Percentiles rank a stretch among this genome's conserved stretches.
These are phyloP conservation scores for Dasypolia templi DNA, from an alignment of 2,888 invertebrate species.

Conservation along the genomic window DNA sequence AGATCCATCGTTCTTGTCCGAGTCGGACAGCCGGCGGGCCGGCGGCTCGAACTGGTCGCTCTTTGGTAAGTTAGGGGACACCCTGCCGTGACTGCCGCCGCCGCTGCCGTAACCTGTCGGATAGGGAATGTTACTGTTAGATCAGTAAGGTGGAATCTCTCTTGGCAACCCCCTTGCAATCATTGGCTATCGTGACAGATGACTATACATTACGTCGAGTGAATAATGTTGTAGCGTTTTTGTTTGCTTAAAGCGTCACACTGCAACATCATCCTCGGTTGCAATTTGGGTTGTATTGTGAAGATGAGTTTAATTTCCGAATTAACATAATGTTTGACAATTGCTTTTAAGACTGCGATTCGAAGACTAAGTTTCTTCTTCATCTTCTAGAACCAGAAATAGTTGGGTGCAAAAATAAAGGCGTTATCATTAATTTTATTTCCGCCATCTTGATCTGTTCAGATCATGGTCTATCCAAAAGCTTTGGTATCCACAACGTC, in stretches of 20 bases:
- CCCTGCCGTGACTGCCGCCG: constrained; percentile 86
- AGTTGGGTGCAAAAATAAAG: not conserved
- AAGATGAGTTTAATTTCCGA: not conserved
- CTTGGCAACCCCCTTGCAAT: not conserved
- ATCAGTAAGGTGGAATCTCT: not conserved
- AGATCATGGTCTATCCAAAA: not conserved
- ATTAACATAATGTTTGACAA: not conserved
- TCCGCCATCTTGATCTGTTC: not conserved
- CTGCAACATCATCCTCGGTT: not conserved
- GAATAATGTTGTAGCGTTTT: not conserved
- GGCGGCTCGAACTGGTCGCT: constrained; percentile 77
- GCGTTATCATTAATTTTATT: not conserved
- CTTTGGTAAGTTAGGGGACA: constrained; percentile 87
- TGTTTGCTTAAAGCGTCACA: no score
- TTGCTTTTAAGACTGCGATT: not conserved
- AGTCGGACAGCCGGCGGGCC: constrained; percentile 68
- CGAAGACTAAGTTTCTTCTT: not conserved
- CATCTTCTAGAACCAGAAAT: not conserved
- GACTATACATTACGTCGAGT: no score
- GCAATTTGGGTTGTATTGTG: not conserved
- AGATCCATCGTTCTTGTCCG: constrained; percentile 83
- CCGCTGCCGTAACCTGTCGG: constrained; percentile 85
- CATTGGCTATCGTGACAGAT: no score
- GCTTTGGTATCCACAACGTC: not conserved
- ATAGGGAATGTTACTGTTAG: not conserved